A percentile compares a stretch with the other conserved stretches of the same genome.
phyloP scores from a whole-genome alignment of 2,888 invertebrate genomes.

The Acleris holmiana region DNA sequence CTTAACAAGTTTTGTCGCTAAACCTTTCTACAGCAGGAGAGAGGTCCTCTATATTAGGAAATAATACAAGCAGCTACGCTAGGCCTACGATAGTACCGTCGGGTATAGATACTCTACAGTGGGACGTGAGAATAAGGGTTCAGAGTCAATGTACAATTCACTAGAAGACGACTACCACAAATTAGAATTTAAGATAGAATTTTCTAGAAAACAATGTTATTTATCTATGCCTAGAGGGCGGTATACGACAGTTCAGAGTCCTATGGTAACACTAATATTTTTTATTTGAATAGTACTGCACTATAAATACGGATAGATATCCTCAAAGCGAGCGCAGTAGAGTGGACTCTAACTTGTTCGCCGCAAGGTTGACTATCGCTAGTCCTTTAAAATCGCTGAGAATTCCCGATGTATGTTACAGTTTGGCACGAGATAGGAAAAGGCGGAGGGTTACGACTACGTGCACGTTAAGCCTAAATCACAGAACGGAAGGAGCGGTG shows the following conservation, averaged over 20 bases:
- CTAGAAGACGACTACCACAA: slow-evolving; percentile 61
- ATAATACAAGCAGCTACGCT: slow-evolving; percentile 6
- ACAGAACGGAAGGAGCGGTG: slow-evolving; percentile 80
- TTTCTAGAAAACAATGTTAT: slow-evolving; percentile 61
- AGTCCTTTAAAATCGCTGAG: slow-evolving; percentile 19
- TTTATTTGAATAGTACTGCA: slow-evolving; percentile 15
- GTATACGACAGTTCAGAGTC: slow-evolving; percentile 30
- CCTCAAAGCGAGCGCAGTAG: neutral
- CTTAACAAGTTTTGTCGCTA: slow-evolving; percentile 11
- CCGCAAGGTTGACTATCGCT: slow-evolving; percentile 14
- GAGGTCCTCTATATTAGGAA: slow-evolving; percentile 2
- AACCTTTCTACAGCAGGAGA: slow-evolving; percentile 32
- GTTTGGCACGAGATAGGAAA: slow-evolving; percentile 76
- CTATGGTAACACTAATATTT: slow-evolving; percentile 25
- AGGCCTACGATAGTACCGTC: slow-evolving; percentile 22
- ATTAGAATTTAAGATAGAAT: slow-evolving; percentile 62
- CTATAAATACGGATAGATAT: slow-evolving; percentile 7
- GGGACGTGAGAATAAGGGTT: slow-evolving; percentile 83
- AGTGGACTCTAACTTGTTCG: slow-evolving; percentile 10
- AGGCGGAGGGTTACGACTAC: slow-evolving; percentile 61
- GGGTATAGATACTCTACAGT: slow-evolving; percentile 60
- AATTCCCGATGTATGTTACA: slow-evolving; percentile 28
- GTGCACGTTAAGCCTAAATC: slow-evolving; percentile 75
- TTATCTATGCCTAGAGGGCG: slow-evolving; percentile 40
- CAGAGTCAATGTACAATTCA: slow-evolving; percentile 72